Base-by-base conservation (phyloP, 92 coral and sea anemone genomes). In the Anthopleura xanthogrammica region DNA sequence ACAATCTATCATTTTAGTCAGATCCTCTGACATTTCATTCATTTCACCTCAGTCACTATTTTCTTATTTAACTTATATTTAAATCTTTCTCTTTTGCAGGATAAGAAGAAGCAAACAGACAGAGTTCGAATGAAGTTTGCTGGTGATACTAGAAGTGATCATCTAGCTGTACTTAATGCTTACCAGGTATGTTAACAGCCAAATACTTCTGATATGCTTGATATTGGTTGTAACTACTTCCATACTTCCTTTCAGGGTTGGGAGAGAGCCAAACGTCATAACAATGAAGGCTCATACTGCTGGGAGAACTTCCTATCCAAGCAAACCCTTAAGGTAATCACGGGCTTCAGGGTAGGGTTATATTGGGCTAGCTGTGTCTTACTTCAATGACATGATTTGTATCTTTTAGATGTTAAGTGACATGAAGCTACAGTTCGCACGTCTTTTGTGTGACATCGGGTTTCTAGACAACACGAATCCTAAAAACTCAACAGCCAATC, bases 271-370 rank as follows among this genome's bases (percentile, higher is more conserved):
- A 82, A 77, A 13, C 86, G 85, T 19, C 84, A 89, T 42, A 88
- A 94, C 41, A 80, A 83, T 52, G 98, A 87, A 17, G 39, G 83
- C 46, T 83, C 87, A 12, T 96, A 72, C 85, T 94, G 99, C 75
- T 96, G 99, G 99, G 89, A 78, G 41, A 92, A 95, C 60, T 96
- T 96, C 85, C 91, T 96, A 0, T 96, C 99, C n/a, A 73, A 81
- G 71, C 93, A 91, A 79, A 88, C 98, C 0, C 89, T 96, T 68
- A 90, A 89, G 98, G 98, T 95, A 42, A 64, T 64, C 5, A 64
- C 36, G 20, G 40, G 23, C 9, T 64, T 14, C 16, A 16, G 16
- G 12, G 12, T 16, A 57, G 16, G 62, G 20, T 46, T 1, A 16
- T 12, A 14, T 58, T 58, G 22, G 64, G 64, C 64, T 58, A 58